Evolutionary conservation across 2,797 vertebrate species (phyloP), one percentile per base, ranked within the genome.

Genomic region (Pelochelys cantorii): DNA sequence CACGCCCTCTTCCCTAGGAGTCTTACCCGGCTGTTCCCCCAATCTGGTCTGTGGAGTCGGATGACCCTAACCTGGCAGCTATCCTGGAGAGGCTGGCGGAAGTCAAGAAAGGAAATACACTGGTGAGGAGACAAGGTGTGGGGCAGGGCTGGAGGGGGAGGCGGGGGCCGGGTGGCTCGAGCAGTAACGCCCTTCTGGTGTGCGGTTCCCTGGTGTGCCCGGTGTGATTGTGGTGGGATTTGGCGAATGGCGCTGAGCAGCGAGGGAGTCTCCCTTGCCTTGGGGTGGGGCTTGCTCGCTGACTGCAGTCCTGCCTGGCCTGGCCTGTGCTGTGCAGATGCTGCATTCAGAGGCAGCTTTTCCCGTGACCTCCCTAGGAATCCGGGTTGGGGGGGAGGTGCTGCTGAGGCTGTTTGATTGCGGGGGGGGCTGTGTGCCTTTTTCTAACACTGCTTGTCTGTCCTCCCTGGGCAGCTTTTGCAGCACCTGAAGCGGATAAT

Each of bases 1-100:
- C 42, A 0, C 79, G 81, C n/a, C 81, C 83, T 56, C 10, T 17
- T 79, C 29, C 25, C 7, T 75, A 99, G 99, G 99, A 99, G 94
- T 99, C 99, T 0, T 99, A 99, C 87, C 99, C 99, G 79, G 98
- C 98, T 23, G 99, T 99, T 78, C 98, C 99, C 65, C 99, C 99
- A 0, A 99, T 99, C 95, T 99, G 99, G 99, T 99, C 99, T 12
- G 99, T 99, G 98, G 99, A 99, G 97, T 99, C 99, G 4, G 99
- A 99, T 53, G 99, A 99, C 96, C 99, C 99, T 1, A 99, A 99
- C 97, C 97, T 99, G 98, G 98, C 99, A n/a, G 99, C 99, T 96
- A 99, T 99, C 95, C 97, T 99, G 98, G 99, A 99, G 97, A 98
- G 99, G 90, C 97, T 99, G 96, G 99, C 98, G 93, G 99, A 99